phyloP scores from a whole-genome alignment of 2,888 invertebrate species.

The Steinernema carpocapsae region DNA sequence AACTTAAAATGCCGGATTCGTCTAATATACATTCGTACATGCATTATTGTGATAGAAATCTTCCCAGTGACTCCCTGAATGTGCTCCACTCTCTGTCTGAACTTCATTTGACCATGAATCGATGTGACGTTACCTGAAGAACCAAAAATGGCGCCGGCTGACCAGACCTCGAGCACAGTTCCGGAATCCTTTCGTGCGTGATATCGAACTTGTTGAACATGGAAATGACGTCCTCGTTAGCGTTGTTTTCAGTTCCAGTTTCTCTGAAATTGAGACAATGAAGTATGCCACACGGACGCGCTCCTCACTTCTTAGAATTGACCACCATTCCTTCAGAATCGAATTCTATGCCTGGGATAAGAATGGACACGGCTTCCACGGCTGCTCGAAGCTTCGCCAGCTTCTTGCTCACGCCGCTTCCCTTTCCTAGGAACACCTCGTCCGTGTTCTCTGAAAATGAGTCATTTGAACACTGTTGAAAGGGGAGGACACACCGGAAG shows the following conservation, averaged over 20 bases:
- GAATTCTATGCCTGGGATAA: constrained; percentile 59
- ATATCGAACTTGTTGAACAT: constrained; percentile 83
- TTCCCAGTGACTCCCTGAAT: no score
- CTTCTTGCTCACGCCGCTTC: constrained; percentile 92
- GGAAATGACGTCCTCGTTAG: constrained; percentile 40
- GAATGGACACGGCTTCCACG: constrained; percentile 50
- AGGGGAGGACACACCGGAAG: neutral
- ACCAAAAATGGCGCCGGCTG: constrained; percentile 94
- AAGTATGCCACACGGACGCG: neutral
- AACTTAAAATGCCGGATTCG: no score
- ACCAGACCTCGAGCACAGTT: constrained; percentile 84
- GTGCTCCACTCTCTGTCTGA: no score
- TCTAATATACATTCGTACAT: no score
- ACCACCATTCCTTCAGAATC: constrained; percentile 48
- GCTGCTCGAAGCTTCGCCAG: constrained; percentile 90
- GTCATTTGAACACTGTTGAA: neutral
- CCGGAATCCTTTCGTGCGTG: constrained; percentile 80
- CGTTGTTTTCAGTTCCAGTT: constrained; percentile 34
- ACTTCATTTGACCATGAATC: no score
- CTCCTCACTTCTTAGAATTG: constrained; percentile 2
- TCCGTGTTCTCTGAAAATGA: constrained; percentile 75
- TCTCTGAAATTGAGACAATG: constrained; percentile 32
- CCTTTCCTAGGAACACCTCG: constrained; percentile 79
- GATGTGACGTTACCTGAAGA: constrained; percentile 83
- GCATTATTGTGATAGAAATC: no score